These are phyloP conservation scores for Seira ritae DNA, from an alignment of 2,888 invertebrate species.

Conservation along the genomic window DNA sequence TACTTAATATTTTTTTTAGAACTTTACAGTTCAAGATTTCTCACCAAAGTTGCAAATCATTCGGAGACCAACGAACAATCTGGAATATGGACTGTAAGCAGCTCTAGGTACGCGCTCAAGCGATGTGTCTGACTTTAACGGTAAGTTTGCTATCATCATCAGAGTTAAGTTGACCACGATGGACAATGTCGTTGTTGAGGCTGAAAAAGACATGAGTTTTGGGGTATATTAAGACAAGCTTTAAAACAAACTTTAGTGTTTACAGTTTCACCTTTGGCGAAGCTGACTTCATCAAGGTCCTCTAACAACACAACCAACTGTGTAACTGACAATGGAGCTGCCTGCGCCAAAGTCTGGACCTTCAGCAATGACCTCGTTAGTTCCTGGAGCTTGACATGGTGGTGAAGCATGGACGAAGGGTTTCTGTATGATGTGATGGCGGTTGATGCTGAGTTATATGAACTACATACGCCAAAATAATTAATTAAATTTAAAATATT, in stretches of 20 bases:
- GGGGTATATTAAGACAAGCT: background rate
- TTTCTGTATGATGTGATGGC: background rate
- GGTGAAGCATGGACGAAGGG: background rate
- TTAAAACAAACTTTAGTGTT: slow-evolving; percentile 2
- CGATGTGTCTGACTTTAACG: slow-evolving; percentile 60
- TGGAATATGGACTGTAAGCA: slow-evolving; percentile 56
- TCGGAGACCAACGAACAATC: slow-evolving; percentile 67
- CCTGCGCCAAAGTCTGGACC: slow-evolving; percentile 30
- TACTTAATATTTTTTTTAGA: background rate
- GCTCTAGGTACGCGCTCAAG: slow-evolving; percentile 31
- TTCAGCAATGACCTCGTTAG: background rate
- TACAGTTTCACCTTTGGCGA: slow-evolving; percentile 42
- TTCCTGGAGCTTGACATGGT: slow-evolving; percentile 12
- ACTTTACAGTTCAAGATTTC: no score
- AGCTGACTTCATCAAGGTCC: slow-evolving; percentile 20
- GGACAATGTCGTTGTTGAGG: background rate
- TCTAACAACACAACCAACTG: slow-evolving; percentile 30
- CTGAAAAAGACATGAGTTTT: background rate
- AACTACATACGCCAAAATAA: background rate
- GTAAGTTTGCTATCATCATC: slow-evolving; percentile 69
- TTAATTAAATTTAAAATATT: no score
- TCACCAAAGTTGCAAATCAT: slow-evolving; percentile 71
- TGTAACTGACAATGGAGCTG: slow-evolving; percentile 21
- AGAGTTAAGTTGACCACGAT: slow-evolving; percentile 62
- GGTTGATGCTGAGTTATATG: slow-evolving; percentile 5